Conservation (phyloP, 2,888 invertebrate genomes). For the Ophraella communa region DNA sequence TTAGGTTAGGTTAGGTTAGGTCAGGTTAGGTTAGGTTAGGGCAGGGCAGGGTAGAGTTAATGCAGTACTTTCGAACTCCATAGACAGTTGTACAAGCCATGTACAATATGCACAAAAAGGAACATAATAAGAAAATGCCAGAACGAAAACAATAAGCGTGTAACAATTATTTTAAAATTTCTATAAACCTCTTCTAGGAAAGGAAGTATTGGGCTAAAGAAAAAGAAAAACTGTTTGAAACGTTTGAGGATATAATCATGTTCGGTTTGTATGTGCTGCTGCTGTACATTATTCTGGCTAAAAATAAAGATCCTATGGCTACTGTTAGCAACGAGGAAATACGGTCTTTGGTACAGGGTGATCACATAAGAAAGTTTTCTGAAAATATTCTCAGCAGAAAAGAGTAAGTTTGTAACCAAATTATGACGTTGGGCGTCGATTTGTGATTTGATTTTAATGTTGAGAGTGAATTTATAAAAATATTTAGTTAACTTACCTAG, state of each 20-base stretch:
- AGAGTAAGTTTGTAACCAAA: slow-evolving; percentile 28
- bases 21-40: too few species aligned
- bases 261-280: slow-evolving; percentile 45
- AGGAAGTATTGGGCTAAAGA: slow-evolving; percentile 31
- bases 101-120: too few species aligned
- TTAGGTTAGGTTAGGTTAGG: too few species aligned
- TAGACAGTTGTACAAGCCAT: too few species aligned
- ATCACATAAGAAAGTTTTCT: slow-evolving; percentile 25
- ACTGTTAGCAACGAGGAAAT: slow-evolving; percentile 41
- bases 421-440: too few species aligned
- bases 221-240: slow-evolving; percentile 32
- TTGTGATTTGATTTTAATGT: too few species aligned
- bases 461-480: too few species aligned
- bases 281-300: slow-evolving; percentile 44
- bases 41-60: too few species aligned
- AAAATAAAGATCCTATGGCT: slow-evolving; percentile 40
- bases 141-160: background rate
- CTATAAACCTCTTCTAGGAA: slow-evolving; percentile 27
- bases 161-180: background rate
- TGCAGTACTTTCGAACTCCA: too few species aligned
- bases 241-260: slow-evolving; percentile 46
- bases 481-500: too few species aligned
- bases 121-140: too few species aligned
- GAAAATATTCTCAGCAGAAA: slow-evolving; percentile 12
- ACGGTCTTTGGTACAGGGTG: slow-evolving; percentile 38